phyloP scores from a whole-genome alignment of 2,113 vertebrate species.

The Catharus bicknelli region DNA sequence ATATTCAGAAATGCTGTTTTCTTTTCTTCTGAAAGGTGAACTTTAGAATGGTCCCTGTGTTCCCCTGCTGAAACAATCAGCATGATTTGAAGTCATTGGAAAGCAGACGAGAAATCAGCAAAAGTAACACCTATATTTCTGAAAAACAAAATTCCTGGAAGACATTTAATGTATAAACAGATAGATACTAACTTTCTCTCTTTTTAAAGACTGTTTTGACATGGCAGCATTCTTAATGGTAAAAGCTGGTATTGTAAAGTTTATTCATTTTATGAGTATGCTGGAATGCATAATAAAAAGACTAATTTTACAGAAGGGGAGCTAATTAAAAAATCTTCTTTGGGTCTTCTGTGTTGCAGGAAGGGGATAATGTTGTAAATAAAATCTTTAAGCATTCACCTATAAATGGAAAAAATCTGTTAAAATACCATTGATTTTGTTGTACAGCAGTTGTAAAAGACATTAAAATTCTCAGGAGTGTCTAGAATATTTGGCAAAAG shows the following conservation, averaged over 20 bases:
- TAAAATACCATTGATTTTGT: not conserved
- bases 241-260: not conserved
- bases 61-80: fast-evolving
- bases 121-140: not conserved
- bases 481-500: not conserved
- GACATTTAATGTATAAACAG: not conserved
- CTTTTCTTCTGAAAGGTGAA: not conserved
- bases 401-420: not conserved
- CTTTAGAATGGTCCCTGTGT: not conserved
- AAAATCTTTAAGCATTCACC: not conserved
- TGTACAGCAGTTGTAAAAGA: not conserved
- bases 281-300: not conserved
- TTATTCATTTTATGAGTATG: not conserved
- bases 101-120: not conserved
- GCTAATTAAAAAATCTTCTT: not conserved
- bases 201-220: not conserved
- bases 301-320: not conserved
- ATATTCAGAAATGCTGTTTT: not conserved
- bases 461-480: not conserved
- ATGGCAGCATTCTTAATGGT: not conserved
- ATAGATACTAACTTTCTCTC: not conserved
- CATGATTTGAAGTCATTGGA: not conserved
- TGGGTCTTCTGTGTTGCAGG: not conserved
- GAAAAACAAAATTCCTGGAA: not conserved
- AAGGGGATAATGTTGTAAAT: not conserved